These are phyloP conservation scores for Micronycteris hirsuta DNA, from an alignment of 2,113 vertebrate species.

Conservation along the genomic window DNA sequence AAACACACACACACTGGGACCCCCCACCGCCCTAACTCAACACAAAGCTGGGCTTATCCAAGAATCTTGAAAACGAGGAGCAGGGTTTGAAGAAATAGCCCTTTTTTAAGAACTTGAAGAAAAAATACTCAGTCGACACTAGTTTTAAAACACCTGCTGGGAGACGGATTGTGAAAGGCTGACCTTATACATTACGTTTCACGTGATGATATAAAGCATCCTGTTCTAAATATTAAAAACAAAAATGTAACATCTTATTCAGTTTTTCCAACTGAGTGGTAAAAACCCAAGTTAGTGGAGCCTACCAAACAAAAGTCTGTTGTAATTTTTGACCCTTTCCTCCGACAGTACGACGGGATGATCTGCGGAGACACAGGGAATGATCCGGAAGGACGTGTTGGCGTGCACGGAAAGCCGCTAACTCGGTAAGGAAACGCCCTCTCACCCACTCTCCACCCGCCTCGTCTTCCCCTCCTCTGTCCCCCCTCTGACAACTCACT, in stretches of 20 bases:
- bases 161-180: background rate
- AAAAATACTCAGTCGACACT: background rate
- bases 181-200: background rate
- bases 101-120: background rate
- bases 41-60: background rate
- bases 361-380: background rate
- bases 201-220: background rate
- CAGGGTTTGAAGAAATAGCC: background rate
- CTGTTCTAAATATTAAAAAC: background rate
- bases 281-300: background rate
- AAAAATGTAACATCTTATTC: background rate
- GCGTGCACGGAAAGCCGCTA: fast-evolving
- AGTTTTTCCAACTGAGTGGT: background rate
- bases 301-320: too few relatives aligned
- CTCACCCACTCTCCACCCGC: background rate
- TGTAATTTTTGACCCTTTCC: background rate
- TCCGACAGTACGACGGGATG: background rate
- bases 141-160: background rate
- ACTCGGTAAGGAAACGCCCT: background rate
- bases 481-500: background rate
- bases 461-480: too few relatives aligned
- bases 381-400: background rate
- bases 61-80: background rate
- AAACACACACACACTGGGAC: background rate
- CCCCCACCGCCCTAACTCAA: background rate